These are phyloP conservation scores for Lacerta agilis DNA, from an alignment of 2,797 vertebrate species.

Conservation along the genomic window DNA sequence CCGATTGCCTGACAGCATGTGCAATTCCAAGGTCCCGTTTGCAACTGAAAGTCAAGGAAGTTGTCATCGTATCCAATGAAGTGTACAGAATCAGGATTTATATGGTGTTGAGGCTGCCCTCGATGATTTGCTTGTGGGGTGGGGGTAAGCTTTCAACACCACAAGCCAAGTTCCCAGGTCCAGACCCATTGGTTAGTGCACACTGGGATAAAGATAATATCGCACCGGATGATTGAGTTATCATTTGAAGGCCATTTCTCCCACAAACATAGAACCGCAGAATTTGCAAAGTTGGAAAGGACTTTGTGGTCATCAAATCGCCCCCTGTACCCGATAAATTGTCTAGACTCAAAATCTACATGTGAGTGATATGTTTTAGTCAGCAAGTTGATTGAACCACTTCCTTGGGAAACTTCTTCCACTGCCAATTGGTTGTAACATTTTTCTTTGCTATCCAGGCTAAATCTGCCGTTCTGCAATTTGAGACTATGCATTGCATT, in stretches of 20 bases:
- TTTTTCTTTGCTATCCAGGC: neutral
- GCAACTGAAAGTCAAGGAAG: neutral
- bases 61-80: neutral
- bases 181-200: no score
- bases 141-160: no score
- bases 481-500: neutral
- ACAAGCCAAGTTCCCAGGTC: no score
- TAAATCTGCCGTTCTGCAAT: neutral
- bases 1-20: neutral
- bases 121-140: no score
- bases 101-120: no score
- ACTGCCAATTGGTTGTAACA: neutral
- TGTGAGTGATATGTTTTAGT: neutral
- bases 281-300: no score
- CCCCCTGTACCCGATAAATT: neutral
- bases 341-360: neutral
- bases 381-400: neutral
- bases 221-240: no score
- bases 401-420: slow-evolving; percentile 2
- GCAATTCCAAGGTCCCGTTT: neutral
- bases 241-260: no score
- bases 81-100: no score
- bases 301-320: neutral
- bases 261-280: no score
- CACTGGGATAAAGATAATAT: no score